phyloP scores from a whole-genome alignment of 1,140 invertebrate genomes.

The Mya arenaria region DNA sequence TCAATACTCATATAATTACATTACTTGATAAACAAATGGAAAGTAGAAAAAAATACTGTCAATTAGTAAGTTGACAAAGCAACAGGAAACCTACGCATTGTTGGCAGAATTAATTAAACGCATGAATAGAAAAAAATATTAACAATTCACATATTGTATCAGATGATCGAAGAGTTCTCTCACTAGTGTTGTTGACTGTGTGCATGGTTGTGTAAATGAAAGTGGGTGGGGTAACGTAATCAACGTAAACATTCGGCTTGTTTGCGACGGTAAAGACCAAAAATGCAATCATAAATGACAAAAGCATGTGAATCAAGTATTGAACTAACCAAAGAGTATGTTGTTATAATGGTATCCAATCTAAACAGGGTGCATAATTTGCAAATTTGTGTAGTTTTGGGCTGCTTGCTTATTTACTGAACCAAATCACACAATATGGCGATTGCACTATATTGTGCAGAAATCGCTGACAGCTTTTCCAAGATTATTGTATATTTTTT shows the following conservation, averaged over 20 bases:
- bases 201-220: not conserved
- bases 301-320: not conserved
- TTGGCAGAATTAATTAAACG: not conserved
- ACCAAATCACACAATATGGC: conserved; percentile 28
- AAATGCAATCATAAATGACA: not conserved
- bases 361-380: conserved; percentile 14
- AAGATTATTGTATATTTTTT: not conserved
- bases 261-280: not conserved
- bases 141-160: too few relatives aligned
- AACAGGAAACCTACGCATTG: too few relatives aligned
- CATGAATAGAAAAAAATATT: not conserved
- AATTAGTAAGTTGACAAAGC: too few relatives aligned
- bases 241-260: not conserved
- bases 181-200: not conserved
- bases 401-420: conserved; percentile 51
- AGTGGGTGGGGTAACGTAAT: conserved; percentile 15
- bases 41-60: too few relatives aligned
- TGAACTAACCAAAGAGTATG: not conserved
- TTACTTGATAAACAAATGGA: too few relatives aligned
- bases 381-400: not conserved
- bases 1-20: too few relatives aligned
- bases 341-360: not conserved
- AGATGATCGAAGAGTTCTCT: not conserved
- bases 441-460: conserved; percentile 30
- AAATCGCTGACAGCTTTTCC: not conserved